Base-by-base conservation (phyloP, 2,797 vertebrate genomes). In the Chiroxiphia lanceolata region DNA sequence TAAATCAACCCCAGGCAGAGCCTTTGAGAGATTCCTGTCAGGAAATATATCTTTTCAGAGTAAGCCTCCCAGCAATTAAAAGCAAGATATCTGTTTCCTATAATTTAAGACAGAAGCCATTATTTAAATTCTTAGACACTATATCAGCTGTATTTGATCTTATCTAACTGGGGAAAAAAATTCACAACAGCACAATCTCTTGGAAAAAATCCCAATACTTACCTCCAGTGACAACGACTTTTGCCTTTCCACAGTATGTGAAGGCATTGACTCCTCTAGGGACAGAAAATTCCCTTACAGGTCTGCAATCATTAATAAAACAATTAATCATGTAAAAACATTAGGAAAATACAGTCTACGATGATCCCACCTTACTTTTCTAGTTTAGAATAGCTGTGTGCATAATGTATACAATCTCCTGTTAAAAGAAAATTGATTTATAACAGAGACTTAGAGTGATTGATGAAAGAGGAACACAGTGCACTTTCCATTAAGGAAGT, bases 151-250 rank as follows among this genome's bases (percentile, higher is more conserved):
- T 75, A 54, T 79, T 48, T 71, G 27, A 38, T 40, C 23, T 59
- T 77, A 76, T 38, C 80, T 64, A 85, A 84, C 3, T 8, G 4
- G 1, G 31, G 25, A 31, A 29, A 51, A 86, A 61, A 65, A 38
- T 0, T 6, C 22, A 65, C 22, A 31, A 4, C 21, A 65, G 34
- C 69, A 48, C 2, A 63, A 34, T 63, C 31, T 79, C 31, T 63
- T 60, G 47, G 13, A 34, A 71, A 72, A 79, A 60, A 48, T 0
- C 1, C 3, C 26, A n/a, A 2, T 33, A 96, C 97, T 97, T 96
- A 98, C 97, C 98, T 56, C 98, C 98, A 13, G 98, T 98, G 88
- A 97, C 94, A 83, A 98, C 64, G 23, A 98, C 91, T 40, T 98
- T 98, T 47, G 97, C 97, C 95, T 97, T 98, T 76, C 51, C 6